Conservation (phyloP, 2,888 invertebrate species). For the Zelleria hepariella region DNA sequence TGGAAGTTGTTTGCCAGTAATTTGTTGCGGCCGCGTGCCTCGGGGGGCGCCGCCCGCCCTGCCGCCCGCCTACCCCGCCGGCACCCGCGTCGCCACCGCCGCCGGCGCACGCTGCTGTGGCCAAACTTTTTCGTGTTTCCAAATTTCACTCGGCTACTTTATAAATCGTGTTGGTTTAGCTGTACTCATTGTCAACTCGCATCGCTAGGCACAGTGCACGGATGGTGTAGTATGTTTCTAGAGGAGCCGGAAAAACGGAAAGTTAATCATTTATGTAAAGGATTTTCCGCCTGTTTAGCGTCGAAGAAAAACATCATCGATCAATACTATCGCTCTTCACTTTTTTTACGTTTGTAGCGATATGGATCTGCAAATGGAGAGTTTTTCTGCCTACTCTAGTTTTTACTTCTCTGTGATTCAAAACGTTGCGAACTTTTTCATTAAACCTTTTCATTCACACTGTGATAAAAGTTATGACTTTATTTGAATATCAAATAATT, state of each 20-base stretch:
- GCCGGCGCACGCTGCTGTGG: conserved; percentile 43
- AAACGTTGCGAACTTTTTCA: background rate
- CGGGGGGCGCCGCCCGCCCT: conserved; percentile 25
- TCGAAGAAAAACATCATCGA: too few species aligned
- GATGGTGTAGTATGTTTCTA: background rate
- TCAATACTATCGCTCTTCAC: too few species aligned
- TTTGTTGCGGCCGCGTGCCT: conserved; percentile 62
- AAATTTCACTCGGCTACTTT: conserved; percentile 49
- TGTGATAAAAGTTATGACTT: too few species aligned
- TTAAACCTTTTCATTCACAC: background rate
- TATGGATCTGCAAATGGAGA: too few species aligned
- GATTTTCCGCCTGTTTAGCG: too few species aligned
- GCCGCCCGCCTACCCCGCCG: conserved; percentile 4
- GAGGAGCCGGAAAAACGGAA: too few species aligned
- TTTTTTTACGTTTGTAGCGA: too few species aligned
- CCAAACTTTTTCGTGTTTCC: conserved; percentile 53
- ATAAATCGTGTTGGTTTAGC: conserved; percentile 31
- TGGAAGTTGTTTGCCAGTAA: conserved; percentile 68
- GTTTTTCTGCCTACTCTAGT: too few species aligned
- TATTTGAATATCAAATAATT: too few species aligned
- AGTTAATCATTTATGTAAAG: too few species aligned
- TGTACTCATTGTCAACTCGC: conserved; percentile 22
- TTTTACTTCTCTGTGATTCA: too few species aligned
- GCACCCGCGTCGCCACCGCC: conserved; percentile 11
- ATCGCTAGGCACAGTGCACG: background rate